Conservation (phyloP, 2,113 vertebrate species). For the Athene cunicularia region DNA sequence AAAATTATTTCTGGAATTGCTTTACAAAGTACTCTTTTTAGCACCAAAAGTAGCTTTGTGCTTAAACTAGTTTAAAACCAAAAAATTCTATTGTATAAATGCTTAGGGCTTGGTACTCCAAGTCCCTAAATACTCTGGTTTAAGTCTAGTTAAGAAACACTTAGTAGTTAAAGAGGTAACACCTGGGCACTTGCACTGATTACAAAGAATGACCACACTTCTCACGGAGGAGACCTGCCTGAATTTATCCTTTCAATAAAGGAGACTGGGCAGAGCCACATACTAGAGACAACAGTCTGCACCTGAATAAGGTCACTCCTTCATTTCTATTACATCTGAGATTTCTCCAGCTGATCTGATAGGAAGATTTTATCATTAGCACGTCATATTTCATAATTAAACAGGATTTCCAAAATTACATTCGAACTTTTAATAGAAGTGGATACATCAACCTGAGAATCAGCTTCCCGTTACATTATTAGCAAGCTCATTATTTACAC, state of each 20-base stretch:
- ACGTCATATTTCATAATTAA: neutral
- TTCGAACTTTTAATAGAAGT: neutral
- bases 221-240: fast-evolving
- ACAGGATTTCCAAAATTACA: neutral
- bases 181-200: fast-evolving
- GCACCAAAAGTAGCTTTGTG: neutral
- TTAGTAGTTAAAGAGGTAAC: fast-evolving
- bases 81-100: fast-evolving
- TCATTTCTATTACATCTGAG: neutral
- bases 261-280: neutral
- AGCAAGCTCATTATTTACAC: neutral
- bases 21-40: neutral
- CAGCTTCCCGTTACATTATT: neutral
- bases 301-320: neutral
- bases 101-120: fast-evolving
- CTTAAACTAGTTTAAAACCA: neutral
- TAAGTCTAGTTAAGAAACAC: neutral
- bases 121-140: neutral
- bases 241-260: neutral
- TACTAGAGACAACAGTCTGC: neutral
- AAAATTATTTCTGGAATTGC: fast-evolving
- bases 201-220: fast-evolving
- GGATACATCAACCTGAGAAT: neutral
- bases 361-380: neutral
- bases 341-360: neutral